Conservation (phyloP, 2,888 invertebrate species). For the Chirona hameri region DNA sequence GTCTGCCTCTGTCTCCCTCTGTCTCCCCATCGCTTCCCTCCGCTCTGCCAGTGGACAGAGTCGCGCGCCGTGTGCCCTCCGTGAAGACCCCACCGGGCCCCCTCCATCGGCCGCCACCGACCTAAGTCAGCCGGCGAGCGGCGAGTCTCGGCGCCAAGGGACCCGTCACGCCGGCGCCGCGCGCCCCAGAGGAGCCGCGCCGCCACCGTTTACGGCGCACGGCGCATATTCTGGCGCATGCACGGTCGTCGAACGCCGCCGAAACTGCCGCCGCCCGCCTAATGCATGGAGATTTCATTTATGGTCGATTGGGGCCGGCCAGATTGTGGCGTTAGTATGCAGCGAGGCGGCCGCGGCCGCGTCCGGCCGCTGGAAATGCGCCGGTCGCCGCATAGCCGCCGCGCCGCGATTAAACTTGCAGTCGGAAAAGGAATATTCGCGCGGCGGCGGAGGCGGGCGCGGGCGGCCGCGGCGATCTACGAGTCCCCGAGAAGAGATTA, state of each 20-base stretch:
- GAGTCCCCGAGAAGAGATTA: conserved; percentile 13
- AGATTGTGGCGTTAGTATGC: conserved; percentile 25
- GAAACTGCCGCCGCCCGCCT: not conserved
- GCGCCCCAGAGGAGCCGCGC: not conserved
- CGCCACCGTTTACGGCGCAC: not conserved
- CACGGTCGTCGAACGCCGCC: not conserved
- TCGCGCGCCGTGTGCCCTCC: not conserved
- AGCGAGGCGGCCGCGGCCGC: not conserved
- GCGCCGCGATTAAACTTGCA: conserved; percentile 25
- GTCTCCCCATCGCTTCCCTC: not conserved
- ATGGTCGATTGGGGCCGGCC: conserved; percentile 11
- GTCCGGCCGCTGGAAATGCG: not conserved
- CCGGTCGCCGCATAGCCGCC: not conserved
- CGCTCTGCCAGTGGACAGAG: not conserved
- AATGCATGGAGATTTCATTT: conserved; percentile 29
- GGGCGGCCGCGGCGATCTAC: not conserved
- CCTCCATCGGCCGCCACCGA: not conserved
- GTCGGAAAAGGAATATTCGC: conserved; percentile 6
- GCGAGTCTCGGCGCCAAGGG: not conserved
- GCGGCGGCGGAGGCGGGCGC: not conserved
- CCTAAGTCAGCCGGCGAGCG: not conserved
- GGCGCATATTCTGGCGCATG: not conserved
- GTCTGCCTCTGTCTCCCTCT: not conserved
- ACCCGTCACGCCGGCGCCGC: not conserved
- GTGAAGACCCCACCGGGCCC: not conserved